Conservation (phyloP, 2,113 vertebrate species). For the Bos indicus region DNA sequence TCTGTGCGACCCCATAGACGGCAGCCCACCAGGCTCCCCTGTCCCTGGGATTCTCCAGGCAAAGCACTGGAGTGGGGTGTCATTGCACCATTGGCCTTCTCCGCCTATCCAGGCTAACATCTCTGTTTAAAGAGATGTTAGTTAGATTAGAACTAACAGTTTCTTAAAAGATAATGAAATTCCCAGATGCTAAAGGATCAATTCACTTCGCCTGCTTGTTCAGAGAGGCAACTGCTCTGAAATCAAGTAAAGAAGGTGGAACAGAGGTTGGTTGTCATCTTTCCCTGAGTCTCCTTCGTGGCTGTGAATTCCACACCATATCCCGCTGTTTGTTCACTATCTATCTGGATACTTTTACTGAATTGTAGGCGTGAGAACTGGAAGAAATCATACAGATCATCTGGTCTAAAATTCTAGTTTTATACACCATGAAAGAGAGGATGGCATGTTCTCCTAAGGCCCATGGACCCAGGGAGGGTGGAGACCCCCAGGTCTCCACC, state of each 20-base stretch:
- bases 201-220: not conserved
- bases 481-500: not conserved
- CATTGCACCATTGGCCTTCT: no score
- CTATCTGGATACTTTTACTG: not conserved
- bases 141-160: not conserved
- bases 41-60: no score
- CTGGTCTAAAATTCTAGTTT: not conserved
- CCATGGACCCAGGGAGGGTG: not conserved
- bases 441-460: not conserved
- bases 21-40: no score
- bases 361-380: not conserved
- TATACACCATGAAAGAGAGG: not conserved
- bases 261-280: not conserved
- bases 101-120: not conserved
- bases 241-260: not conserved
- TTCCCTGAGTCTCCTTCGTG: not conserved
- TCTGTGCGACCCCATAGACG: accelerated
- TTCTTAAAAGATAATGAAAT: not conserved
- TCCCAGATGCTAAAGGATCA: not conserved
- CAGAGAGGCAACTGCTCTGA: not conserved
- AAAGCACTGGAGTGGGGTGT: no score
- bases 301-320: not conserved
- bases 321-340: not conserved
- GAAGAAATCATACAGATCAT: not conserved
- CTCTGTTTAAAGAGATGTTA: no score